Percentiles rank a stretch among this genome's conserved stretches.
Conservation (phyloP, 2,888 invertebrate genomes). For the Tenthredo amoena region DNA sequence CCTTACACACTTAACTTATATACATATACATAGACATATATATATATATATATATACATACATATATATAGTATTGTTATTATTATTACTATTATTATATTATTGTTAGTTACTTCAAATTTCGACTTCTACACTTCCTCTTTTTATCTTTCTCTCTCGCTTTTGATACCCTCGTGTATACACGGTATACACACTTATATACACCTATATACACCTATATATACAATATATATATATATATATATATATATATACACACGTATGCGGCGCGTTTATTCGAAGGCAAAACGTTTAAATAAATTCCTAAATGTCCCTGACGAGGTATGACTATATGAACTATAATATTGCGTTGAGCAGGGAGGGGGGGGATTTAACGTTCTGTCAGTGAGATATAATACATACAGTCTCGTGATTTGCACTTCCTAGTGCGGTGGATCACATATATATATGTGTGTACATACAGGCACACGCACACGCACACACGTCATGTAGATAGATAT, state of each 20-base stretch:
- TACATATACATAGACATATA: not conserved
- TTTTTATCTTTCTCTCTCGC: not conserved
- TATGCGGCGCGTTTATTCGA: slow-evolving; percentile 22
- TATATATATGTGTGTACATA: not conserved
- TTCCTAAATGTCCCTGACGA: slow-evolving; percentile 75
- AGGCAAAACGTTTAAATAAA: slow-evolving; percentile 73
- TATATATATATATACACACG: not conserved
- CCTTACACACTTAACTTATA: slow-evolving; percentile 63
- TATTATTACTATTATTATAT: not conserved
- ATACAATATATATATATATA: not conserved
- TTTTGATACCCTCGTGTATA: not conserved
- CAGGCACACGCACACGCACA: not conserved
- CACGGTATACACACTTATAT: not conserved
- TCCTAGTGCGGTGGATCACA: slow-evolving; percentile 1
- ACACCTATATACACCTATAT: no score
- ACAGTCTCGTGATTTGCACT: slow-evolving; percentile 24
- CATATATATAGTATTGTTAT: not conserved
- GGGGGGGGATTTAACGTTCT: not conserved
- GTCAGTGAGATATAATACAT: not conserved
- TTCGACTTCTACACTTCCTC: not conserved
- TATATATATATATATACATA: not conserved
- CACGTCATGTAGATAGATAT: not conserved
- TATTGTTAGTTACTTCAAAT: not conserved
- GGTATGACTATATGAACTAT: slow-evolving; percentile 41
- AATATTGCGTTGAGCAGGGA: no score